Conservation (phyloP, 1,140 invertebrate genomes). For the Chironomus striatipennis region DNA sequence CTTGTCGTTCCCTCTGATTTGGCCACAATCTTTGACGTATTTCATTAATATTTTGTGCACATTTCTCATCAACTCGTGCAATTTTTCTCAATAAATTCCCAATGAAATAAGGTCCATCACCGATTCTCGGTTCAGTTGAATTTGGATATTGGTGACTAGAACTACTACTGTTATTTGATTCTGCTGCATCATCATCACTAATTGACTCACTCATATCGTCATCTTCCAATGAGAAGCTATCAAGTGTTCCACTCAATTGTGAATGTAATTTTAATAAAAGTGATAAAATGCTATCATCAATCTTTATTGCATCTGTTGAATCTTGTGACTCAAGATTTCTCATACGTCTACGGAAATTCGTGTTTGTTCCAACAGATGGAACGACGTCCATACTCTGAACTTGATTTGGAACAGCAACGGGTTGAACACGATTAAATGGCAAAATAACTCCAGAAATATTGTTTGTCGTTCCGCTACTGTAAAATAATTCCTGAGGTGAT, state of each 20-base stretch:
- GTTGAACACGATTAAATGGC: constrained; percentile 38
- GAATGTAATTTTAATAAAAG: constrained; percentile 87
- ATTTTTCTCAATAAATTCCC: constrained; percentile 66
- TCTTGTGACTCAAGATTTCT: constrained; percentile 25
- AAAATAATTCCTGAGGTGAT: constrained; percentile 18
- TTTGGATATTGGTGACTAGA: constrained; percentile 28
- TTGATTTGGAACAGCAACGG: constrained; percentile 35
- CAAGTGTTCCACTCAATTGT: constrained; percentile 71
- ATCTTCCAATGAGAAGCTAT: constrained; percentile 57
- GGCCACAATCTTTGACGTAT: constrained; percentile 68
- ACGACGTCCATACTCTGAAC: constrained; percentile 35
- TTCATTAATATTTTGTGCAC: constrained; percentile 55
- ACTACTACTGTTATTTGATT: not conserved
- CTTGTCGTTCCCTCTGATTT: constrained; percentile 63
- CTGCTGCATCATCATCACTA: constrained; percentile 25
- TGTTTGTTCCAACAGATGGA: constrained; percentile 31
- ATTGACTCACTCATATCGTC: constrained; percentile 30
- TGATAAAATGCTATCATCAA: constrained; percentile 88
- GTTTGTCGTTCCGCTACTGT: constrained; percentile 28
- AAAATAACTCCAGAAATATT: constrained; percentile 34
- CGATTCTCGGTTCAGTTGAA: constrained; percentile 50
- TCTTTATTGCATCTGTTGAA: constrained; percentile 48
- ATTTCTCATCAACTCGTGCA: constrained; percentile 57
- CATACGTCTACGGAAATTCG: not conserved
- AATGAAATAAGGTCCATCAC: constrained; percentile 83